Evolutionary conservation across 2,888 invertebrate genomes (phyloP).

Genomic region (Herminia tarsipennalis): DNA sequence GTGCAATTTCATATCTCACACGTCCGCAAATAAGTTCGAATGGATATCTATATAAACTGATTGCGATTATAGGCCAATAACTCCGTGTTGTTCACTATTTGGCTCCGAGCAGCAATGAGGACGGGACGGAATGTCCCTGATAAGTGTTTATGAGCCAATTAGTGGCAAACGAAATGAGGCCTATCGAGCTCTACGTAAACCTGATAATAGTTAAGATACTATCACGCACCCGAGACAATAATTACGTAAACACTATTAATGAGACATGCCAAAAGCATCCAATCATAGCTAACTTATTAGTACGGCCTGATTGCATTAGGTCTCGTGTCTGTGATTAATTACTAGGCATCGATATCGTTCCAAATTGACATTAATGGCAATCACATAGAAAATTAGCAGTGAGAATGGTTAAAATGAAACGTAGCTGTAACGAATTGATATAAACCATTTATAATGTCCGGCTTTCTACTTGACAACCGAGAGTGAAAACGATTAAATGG

Average conservation of each 20-base stretch:
- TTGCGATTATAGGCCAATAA: slow-evolving; percentile 60
- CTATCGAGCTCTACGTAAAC: slow-evolving; percentile 62
- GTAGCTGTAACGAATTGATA: slow-evolving; percentile 1
- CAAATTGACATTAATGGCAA: slow-evolving; percentile 19
- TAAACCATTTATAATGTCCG: slow-evolving; percentile 1
- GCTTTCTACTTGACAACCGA: slow-evolving; percentile 35
- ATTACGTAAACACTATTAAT: slow-evolving; percentile 31
- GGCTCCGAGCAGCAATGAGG: slow-evolving; percentile 59
- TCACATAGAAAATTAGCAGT: slow-evolving; percentile 13
- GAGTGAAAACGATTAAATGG: slow-evolving; percentile 29
- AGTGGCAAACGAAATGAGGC: slow-evolving; percentile 69
- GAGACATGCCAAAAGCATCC: slow-evolving; percentile 30
- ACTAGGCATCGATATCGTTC: slow-evolving; percentile 24
- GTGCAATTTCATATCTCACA: slow-evolving; percentile 48
- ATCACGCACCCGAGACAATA: slow-evolving; percentile 46
- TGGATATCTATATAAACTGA: slow-evolving; percentile 46
- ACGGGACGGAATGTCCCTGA: slow-evolving; percentile 66
- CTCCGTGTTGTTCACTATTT: slow-evolving; percentile 62
- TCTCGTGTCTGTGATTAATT: slow-evolving; percentile 34
- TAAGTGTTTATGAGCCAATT: slow-evolving; percentile 78
- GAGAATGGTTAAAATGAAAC: slow-evolving; percentile 18
- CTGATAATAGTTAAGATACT: slow-evolving; percentile 64
- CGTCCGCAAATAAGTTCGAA: slow-evolving; percentile 47
- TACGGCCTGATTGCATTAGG: slow-evolving; percentile 34
- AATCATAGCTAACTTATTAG: slow-evolving; percentile 37